Evolutionary conservation across 37 sponge, comb jelly and placozoan genomes (phyloP).

Genomic region (Halichondria panicea): DNA sequence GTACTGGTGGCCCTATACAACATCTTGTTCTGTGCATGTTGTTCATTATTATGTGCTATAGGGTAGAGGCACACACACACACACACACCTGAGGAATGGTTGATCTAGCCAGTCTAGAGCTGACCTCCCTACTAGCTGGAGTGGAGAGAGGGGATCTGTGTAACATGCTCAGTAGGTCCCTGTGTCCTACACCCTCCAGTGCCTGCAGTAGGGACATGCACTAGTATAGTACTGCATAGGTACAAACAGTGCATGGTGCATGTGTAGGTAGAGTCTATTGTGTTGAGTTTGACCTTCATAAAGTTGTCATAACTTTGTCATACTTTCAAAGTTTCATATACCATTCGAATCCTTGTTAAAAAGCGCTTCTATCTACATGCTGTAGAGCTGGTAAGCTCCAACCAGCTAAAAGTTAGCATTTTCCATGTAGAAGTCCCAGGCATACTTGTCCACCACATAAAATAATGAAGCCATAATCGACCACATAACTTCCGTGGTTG

Average conservation of each 20-base stretch:
- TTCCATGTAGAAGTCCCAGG: too few relatives aligned
- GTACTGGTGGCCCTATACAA: conserved; percentile 34
- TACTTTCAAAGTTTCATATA: too few relatives aligned
- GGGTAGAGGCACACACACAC: not conserved
- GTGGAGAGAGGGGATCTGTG: conserved; percentile 52
- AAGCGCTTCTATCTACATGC: too few relatives aligned
- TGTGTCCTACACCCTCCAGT: conserved; percentile 40
- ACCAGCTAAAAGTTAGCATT: too few relatives aligned
- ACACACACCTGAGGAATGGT: conserved; percentile 25
- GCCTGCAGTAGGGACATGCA: conserved; percentile 28
- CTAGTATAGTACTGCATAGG: not conserved
- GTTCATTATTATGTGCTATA: not conserved
- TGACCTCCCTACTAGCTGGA: conserved; percentile 30
- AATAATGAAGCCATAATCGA: too few relatives aligned
- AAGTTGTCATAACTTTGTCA: too few relatives aligned
- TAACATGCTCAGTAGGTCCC: conserved; percentile 44
- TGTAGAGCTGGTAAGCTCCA: too few relatives aligned
- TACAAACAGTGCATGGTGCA: not conserved
- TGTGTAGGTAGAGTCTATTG: not conserved
- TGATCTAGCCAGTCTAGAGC: conserved; percentile 24
- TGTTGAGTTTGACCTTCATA: too few relatives aligned
- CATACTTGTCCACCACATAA: too few relatives aligned
- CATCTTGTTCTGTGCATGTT: conserved; percentile 18
- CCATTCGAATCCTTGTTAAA: too few relatives aligned
- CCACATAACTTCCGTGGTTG: too few relatives aligned